phyloP scores from a whole-genome alignment of 2,888 invertebrate species.

The Prenolepis imparis region DNA sequence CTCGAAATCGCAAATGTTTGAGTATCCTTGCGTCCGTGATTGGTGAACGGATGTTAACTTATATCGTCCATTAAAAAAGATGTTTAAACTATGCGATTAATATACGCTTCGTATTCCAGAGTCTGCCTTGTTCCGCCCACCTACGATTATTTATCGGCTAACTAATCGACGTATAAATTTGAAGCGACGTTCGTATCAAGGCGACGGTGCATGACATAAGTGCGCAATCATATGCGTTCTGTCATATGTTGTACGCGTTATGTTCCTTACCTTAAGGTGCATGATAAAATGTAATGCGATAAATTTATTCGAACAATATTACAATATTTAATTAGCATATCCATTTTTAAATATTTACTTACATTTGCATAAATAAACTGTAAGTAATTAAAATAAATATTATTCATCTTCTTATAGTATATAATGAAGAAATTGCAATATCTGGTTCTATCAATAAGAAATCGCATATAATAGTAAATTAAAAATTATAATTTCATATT shows the following conservation, averaged over 20 bases:
- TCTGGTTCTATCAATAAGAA: not conserved
- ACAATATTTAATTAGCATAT: not conserved
- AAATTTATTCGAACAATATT: constrained; percentile 27
- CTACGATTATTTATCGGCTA: constrained; percentile 42
- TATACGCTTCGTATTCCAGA: constrained; percentile 20
- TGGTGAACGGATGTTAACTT: not conserved
- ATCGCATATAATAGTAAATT: not conserved
- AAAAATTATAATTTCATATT: not conserved
- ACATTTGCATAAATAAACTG: constrained; percentile 1
- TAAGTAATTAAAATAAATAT: not conserved
- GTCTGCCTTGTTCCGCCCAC: constrained; percentile 32
- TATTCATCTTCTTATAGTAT: not conserved
- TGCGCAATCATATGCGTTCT: not conserved
- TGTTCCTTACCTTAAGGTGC: constrained; percentile 4
- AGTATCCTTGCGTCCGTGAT: not conserved
- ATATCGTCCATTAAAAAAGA: constrained; percentile 17
- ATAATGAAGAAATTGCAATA: not conserved
- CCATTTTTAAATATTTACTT: not conserved
- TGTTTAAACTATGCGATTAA: constrained; percentile 23
- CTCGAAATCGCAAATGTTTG: constrained; percentile 27
- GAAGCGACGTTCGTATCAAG: constrained; percentile 19
- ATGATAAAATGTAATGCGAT: not conserved
- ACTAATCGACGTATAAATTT: constrained; percentile 39
- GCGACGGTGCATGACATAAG: too few relatives aligned
- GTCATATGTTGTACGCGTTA: not conserved